phyloP scores from a whole-genome alignment of 1,140 invertebrate species.

The Nephotettix cincticeps region DNA sequence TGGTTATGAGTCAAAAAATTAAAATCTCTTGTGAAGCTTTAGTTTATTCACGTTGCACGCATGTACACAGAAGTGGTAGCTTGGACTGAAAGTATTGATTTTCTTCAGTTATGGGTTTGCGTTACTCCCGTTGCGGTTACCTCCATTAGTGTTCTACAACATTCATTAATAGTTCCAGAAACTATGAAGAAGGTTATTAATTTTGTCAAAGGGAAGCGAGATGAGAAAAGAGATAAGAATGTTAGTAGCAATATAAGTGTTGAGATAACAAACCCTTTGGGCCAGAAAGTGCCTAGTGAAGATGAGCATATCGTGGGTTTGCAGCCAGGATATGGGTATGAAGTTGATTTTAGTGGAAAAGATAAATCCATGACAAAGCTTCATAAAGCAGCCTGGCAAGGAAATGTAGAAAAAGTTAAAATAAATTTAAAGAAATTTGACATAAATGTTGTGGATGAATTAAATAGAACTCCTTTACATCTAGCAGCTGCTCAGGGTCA shows the following conservation, averaged over 20 bases:
- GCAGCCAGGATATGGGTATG: conserved; percentile 38
- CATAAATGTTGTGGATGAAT: conserved; percentile 40
- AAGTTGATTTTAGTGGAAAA: conserved; percentile 41
- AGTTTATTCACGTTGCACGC: no score
- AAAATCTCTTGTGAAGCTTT: no score
- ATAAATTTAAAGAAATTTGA: conserved; percentile 40
- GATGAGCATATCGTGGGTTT: conserved; percentile 38
- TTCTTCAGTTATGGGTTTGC: no score
- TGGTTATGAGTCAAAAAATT: no score
- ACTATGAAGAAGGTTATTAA: conserved; percentile 45
- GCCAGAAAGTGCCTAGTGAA: conserved; percentile 35
- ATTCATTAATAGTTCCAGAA: not conserved
- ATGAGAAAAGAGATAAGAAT: conserved; percentile 40
- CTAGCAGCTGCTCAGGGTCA: conserved; percentile 44
- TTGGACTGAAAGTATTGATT: no score
- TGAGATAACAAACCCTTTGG: conserved; percentile 38
- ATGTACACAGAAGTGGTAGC: no score
- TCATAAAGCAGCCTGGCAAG: conserved; percentile 45
- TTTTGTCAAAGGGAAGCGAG: conserved; percentile 44
- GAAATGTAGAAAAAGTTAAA: conserved; percentile 44
- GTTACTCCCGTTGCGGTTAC: no score
- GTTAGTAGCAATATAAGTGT: conserved; percentile 35
- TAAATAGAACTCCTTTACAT: conserved; percentile 43
- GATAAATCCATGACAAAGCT: conserved; percentile 44
- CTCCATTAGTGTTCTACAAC: no score